Evolutionary conservation across 2,888 invertebrate species (phyloP).

Genomic region (Petrolisthes cinctipes): DNA sequence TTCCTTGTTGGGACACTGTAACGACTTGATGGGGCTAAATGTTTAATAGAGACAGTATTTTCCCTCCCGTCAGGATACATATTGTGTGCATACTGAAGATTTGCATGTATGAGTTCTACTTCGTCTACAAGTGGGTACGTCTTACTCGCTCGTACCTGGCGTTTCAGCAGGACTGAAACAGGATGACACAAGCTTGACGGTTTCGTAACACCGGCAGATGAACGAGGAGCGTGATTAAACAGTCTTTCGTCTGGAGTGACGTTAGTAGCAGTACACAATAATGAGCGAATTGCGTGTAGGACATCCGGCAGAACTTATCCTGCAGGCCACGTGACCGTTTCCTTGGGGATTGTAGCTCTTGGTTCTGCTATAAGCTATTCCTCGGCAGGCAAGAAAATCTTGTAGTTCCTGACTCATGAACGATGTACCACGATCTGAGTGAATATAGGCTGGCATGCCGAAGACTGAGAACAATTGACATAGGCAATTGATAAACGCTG

Average conservation of each 20-base stretch:
- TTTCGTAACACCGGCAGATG: neutral
- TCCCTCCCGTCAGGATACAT: neutral
- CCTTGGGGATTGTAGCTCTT: neutral
- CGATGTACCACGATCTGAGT: slow-evolving; percentile 5
- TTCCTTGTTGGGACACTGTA: too few relatives aligned
- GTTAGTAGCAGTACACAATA: slow-evolving; percentile 57
- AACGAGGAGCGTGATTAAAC: slow-evolving; percentile 4
- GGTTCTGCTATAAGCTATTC: neutral
- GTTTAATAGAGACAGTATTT: neutral
- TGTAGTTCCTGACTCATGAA: slow-evolving; percentile 48
- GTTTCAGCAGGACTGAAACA: slow-evolving; percentile 1
- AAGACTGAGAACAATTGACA: slow-evolving; percentile 20
- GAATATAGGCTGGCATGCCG: slow-evolving; percentile 20
- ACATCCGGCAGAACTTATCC: neutral
- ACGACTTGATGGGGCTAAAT: slow-evolving; percentile 4
- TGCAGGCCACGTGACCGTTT: neutral
- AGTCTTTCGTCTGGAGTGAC: slow-evolving; percentile 40
- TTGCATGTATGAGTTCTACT: neutral
- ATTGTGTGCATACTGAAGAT: neutral
- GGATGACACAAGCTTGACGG: neutral
- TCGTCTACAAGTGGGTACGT: slow-evolving; percentile 23
- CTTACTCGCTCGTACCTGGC: slow-evolving; percentile 18
- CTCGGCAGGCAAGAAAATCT: slow-evolving; percentile 20
- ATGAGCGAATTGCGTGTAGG: slow-evolving; percentile 51
- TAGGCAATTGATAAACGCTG: slow-evolving; percentile 1